Percentiles rank a stretch among this genome's conserved stretches.
phyloP scores from a whole-genome alignment of 2,113 vertebrate species.

The Otocyon megalotis region DNA sequence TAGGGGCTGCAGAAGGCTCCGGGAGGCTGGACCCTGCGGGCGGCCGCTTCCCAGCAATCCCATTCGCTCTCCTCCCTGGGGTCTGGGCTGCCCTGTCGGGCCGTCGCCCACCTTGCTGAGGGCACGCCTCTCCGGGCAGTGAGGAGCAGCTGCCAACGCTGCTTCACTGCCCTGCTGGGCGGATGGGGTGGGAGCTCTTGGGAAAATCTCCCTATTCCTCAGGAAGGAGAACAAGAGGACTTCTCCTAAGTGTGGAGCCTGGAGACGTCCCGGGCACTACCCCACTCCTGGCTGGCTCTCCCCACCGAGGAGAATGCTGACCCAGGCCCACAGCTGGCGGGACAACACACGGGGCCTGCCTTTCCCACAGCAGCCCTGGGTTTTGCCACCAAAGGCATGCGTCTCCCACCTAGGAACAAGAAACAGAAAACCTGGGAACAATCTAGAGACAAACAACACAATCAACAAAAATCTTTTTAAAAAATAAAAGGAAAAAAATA shows the following conservation, averaged over 20 bases:
- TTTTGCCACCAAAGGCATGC: neutral
- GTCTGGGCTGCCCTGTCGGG: slow-evolving; percentile 42
- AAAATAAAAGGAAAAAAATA: neutral
- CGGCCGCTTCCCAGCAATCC: neutral
- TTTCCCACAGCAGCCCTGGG: neutral
- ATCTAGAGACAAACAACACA: neutral
- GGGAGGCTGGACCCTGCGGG: neutral
- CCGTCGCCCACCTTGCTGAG: slow-evolving; percentile 9
- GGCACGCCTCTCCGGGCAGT: neutral
- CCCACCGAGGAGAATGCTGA: neutral
- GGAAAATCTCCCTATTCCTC: neutral
- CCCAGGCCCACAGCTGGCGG: neutral
- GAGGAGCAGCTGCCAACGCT: neutral
- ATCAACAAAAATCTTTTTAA: neutral
- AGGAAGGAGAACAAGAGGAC: neutral
- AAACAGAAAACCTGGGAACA: neutral
- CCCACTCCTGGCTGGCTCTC: neutral
- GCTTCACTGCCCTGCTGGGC: neutral
- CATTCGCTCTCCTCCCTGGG: neutral
- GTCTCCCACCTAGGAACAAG: neutral
- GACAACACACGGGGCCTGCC: neutral
- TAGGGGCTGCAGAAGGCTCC: neutral
- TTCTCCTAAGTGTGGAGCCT: neutral
- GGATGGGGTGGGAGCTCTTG: neutral
- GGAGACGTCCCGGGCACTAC: neutral